These are phyloP conservation scores for Malacoctenus gilli DNA, from an alignment of 2,797 vertebrate genomes.

Conservation along the genomic window DNA sequence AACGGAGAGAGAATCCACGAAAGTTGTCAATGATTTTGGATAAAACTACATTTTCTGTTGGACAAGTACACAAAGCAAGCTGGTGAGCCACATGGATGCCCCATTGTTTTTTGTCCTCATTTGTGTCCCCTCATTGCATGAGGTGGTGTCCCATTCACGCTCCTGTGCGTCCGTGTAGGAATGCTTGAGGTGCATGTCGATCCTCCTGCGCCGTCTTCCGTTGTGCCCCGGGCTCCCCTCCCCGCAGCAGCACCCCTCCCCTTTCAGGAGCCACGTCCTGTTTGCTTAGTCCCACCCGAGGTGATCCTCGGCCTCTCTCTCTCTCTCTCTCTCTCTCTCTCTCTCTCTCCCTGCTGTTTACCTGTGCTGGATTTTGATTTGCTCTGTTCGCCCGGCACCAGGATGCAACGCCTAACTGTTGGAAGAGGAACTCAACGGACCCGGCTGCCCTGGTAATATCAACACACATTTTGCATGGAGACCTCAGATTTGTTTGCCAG, in stretches of 20 bases:
- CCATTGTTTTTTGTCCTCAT: no score
- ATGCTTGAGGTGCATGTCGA: slow-evolving; percentile 29
- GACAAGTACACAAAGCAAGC: no score
- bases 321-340: no score
- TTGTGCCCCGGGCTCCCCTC: slow-evolving; percentile 54
- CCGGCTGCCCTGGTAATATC: slow-evolving; percentile 61
- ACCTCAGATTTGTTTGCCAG: slow-evolving; percentile 85
- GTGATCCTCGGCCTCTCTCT: slow-evolving; percentile 30
- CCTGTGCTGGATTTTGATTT: slow-evolving; percentile 81
- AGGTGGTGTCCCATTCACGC: background rate
- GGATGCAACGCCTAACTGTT: slow-evolving; percentile 76
- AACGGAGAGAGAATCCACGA: no score
- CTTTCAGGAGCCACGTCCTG: slow-evolving; percentile 74
- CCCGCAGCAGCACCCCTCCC: slow-evolving; percentile 35
- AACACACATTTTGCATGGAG: slow-evolving; percentile 81
- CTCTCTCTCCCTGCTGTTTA: slow-evolving; percentile 54
- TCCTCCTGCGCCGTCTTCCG: slow-evolving; percentile 47
- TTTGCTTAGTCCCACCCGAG: slow-evolving; percentile 66
- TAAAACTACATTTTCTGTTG: no score
- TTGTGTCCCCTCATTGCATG: no score
- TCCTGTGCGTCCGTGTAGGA: slow-evolving; percentile 12
- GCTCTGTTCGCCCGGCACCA: slow-evolving; percentile 53
- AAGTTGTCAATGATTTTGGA: no score
- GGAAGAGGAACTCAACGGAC: slow-evolving; percentile 42
- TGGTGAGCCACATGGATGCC: no score